Evolutionary conservation across 2,113 vertebrate species (phyloP), one percentile per base, ranked within the genome.

Genomic region (Crypturellus undulatus): DNA sequence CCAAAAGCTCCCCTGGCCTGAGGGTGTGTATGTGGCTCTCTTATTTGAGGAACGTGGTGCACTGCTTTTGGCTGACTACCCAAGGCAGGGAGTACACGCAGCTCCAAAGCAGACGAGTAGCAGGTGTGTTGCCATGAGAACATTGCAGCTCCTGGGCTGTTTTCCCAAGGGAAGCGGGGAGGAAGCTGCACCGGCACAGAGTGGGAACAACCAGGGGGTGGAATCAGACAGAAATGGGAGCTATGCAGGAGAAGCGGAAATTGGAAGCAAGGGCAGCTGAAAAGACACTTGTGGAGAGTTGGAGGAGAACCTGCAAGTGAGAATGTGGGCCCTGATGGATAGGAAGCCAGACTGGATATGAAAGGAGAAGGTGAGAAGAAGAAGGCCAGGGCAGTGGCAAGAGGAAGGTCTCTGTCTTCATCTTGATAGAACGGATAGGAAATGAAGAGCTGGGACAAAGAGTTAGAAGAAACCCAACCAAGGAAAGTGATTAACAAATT

Each of bases 141-240:
- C 45, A 0, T 42, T 16, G 79, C 32, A 3, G 84, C 58, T 43
- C 75, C 78, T 18, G 1, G 15, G 69, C 83, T 82, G 49, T 19
- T 76, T 73, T 63, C 87, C 51, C 32, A 85, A 52, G 77, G 68
- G 58, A 58, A 89, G 88, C 28, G 49, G 40, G 12, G 10, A 69
- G 73, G 77, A 52, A 96, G 85, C 88, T 76, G 77, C 62, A 42
- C 56, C 60, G 25, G 58, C 69, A 81, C 36, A 3, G 51, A 90
- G 70, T 16, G 56, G 75, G 82, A 91, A 25, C 79, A 76, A 77
- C 77, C 18, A 14, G 71, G 68, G 88, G 69, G 85, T 24, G 84
- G 86, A 77, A 60, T 84, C 72, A 81, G 78, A 65, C 92, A 82
- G 67, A 93, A 95, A 81, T 68, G 87, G 69, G 89, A 91, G 59